Conservation (phyloP, 2,797 vertebrate species). For the Smutsia gigantea region DNA sequence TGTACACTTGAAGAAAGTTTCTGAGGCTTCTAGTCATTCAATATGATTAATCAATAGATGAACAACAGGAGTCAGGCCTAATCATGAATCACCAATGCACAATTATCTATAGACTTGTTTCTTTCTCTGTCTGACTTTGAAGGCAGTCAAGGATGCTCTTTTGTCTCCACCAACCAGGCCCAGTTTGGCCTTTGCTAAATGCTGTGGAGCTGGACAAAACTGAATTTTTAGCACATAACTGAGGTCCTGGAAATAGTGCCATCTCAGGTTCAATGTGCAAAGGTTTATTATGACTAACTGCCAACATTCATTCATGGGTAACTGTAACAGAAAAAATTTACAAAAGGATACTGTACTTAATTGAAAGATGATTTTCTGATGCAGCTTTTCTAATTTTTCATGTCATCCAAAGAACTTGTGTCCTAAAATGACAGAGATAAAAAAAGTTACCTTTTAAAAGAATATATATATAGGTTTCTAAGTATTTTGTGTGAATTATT, state of each 20-base stretch:
- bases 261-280: constrained; percentile 18
- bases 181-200: constrained; percentile 6
- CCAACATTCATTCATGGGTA: constrained; percentile 32
- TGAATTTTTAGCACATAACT: neutral
- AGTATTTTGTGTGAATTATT: constrained; percentile 29
- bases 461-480: neutral
- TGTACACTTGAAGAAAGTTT: neutral
- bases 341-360: neutral
- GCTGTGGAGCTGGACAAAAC: neutral
- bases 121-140: constrained; percentile 29
- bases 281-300: constrained; percentile 27
- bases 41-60: neutral
- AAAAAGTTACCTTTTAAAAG: neutral
- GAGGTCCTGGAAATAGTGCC: neutral
- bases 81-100: neutral
- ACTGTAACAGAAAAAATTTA: constrained; percentile 46
- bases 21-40: constrained; percentile 13
- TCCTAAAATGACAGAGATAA: neutral
- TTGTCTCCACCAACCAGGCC: neutral
- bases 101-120: neutral
- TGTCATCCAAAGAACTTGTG: neutral
- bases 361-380: neutral
- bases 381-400: constrained; percentile 37
- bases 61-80: neutral
- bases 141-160: neutral